A percentile compares a stretch with the other conserved stretches of the same genome.
These are phyloP conservation scores for Tortrix viridana DNA, from an alignment of 2,888 invertebrate species.

Conservation along the genomic window DNA sequence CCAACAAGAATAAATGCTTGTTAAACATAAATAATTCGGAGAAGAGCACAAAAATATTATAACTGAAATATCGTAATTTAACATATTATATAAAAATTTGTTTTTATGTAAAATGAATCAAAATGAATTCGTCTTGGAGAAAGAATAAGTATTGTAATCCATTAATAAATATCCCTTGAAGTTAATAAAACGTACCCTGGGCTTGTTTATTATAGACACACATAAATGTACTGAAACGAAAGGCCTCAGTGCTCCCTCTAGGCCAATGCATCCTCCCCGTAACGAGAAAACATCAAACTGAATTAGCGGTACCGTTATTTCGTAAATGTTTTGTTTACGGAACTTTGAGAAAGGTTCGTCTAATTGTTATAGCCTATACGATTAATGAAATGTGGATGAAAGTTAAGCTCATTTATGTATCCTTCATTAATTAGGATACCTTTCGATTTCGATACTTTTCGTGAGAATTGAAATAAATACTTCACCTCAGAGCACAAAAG, in stretches of 20 bases:
- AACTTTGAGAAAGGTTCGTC: constrained; percentile 23
- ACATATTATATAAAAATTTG: too few species aligned
- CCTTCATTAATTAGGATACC: too few species aligned
- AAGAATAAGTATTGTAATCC: background rate
- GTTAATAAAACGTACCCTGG: constrained; percentile 19
- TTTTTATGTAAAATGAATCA: too few species aligned
- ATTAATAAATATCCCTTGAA: constrained; percentile 6
- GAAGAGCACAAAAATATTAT: too few species aligned
- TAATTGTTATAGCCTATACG: constrained; percentile 32
- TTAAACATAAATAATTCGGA: too few species aligned
- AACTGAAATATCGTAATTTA: too few species aligned
- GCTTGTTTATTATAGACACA: constrained; percentile 24
- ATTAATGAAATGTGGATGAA: constrained; percentile 7
- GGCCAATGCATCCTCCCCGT: constrained; percentile 34
- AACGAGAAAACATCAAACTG: constrained; percentile 39
- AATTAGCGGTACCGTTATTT: constrained; percentile 37
- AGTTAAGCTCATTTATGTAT: background rate
- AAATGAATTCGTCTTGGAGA: too few species aligned
- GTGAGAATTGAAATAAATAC: too few species aligned
- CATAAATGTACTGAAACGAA: constrained; percentile 24
- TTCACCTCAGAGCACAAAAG: too few species aligned
- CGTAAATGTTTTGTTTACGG: constrained; percentile 35
- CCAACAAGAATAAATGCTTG: too few species aligned
- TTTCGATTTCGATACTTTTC: too few species aligned
- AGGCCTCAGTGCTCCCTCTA: constrained; percentile 32